Conservation (phyloP, 2,888 invertebrate genomes). For the Smittia aterrima region DNA sequence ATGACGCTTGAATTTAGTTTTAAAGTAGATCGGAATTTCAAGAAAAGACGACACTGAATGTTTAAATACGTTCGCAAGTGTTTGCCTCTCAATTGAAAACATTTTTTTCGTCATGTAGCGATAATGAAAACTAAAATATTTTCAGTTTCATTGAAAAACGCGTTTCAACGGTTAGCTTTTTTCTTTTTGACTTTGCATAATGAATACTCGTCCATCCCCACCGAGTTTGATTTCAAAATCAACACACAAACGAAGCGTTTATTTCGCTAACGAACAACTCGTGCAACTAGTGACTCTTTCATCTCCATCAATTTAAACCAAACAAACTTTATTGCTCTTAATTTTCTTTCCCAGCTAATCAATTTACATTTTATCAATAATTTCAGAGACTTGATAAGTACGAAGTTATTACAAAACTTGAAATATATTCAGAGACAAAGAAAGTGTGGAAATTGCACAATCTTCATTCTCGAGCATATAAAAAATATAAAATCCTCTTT, state of each 20-base stretch:
- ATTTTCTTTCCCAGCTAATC: background rate
- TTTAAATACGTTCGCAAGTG: no score
- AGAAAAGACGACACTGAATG: no score
- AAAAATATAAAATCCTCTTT: background rate
- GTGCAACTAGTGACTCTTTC: background rate
- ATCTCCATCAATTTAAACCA: background rate
- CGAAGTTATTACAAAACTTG: conserved; percentile 10
- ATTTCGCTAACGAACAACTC: background rate
- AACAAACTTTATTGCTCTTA: background rate
- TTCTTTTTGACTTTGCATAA: background rate
- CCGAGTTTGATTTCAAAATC: background rate
- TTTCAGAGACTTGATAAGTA: conserved; percentile 14
- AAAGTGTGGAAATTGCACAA: conserved; percentile 5
- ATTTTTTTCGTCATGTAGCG: no score
- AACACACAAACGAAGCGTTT: background rate
- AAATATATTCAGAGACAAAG: background rate
- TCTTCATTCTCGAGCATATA: background rate
- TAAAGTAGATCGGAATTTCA: no score
- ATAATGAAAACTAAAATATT: background rate
- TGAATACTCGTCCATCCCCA: background rate
- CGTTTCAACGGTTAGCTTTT: background rate
- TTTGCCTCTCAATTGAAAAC: no score
- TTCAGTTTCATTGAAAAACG: background rate
- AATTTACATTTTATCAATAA: conserved; percentile 11
- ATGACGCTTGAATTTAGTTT: no score